Conservation (phyloP, 2,113 vertebrate genomes). For the Tragelaphus imberbis region DNA sequence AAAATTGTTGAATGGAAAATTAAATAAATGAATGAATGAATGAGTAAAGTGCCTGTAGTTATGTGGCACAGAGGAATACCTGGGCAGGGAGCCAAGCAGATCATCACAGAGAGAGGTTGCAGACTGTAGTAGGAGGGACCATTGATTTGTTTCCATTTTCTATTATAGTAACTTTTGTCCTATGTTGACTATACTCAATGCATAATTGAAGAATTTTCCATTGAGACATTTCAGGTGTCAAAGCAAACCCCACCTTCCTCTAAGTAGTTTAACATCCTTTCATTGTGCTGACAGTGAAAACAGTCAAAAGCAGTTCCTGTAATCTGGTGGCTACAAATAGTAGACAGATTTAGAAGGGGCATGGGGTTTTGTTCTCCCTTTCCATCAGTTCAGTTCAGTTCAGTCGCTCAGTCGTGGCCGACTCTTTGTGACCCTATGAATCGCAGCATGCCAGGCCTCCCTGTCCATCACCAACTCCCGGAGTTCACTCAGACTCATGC, state of each 20-base stretch:
- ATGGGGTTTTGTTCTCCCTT: background rate
- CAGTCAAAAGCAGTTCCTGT: background rate
- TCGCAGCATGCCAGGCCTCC: too few relatives aligned
- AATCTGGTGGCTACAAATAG: background rate
- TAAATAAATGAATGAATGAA: background rate
- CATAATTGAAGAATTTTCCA: background rate
- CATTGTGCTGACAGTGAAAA: constrained; percentile 2
- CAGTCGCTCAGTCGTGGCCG: too few relatives aligned
- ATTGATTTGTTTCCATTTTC: background rate
- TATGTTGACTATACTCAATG: background rate
- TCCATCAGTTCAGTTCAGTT: background rate
- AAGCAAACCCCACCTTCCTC: background rate
- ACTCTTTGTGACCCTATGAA: too few relatives aligned
- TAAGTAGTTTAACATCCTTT: constrained; percentile 1
- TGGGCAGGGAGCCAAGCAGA: background rate
- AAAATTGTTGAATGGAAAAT: background rate
- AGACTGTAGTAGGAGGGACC: background rate
- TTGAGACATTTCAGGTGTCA: background rate
- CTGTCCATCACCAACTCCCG: too few relatives aligned
- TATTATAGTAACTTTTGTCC: background rate
- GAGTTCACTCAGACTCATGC: too few relatives aligned
- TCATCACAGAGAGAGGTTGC: background rate
- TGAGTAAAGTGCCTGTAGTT: background rate
- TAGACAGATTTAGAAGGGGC: background rate
- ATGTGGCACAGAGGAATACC: background rate